These are phyloP conservation scores for Aphidius colemani DNA, from an alignment of 2,888 invertebrate genomes.

Conservation along the genomic window DNA sequence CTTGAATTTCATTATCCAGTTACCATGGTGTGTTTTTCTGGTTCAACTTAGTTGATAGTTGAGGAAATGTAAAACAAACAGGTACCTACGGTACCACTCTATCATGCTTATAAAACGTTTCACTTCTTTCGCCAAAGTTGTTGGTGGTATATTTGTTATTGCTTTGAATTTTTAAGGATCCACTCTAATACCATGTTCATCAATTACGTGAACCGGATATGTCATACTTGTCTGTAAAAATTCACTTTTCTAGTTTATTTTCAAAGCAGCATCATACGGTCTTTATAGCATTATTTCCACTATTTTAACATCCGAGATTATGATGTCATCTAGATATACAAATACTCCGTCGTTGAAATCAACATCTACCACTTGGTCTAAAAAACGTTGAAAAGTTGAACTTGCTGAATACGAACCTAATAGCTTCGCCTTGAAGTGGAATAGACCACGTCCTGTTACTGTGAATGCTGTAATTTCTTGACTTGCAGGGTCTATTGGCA, in stretches of 20 bases:
- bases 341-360: conserved; percentile 25
- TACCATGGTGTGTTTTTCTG: conserved; percentile 26
- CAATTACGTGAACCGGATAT: conserved; percentile 42
- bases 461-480: conserved; percentile 44
- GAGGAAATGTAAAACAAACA: conserved; percentile 30
- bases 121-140: conserved; percentile 30
- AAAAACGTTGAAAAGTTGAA: conserved; percentile 42
- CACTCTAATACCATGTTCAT: conserved; percentile 33
- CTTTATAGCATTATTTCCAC: conserved; percentile 30
- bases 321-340: conserved; percentile 32
- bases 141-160: conserved; percentile 28
- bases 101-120: conserved; percentile 39
- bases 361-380: conserved; percentile 40
- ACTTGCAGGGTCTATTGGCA: conserved; percentile 13
- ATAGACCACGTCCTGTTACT: conserved; percentile 40
- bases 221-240: conserved; percentile 33
- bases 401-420: conserved; percentile 41
- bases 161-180: conserved; percentile 23
- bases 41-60: conserved; percentile 34
- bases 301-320: conserved; percentile 23
- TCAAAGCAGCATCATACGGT: conserved; percentile 31
- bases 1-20: conserved; percentile 31
- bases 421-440: conserved; percentile 42
- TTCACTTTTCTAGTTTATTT: conserved; percentile 38
- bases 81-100: conserved; percentile 37